A percentile compares a stretch with the other conserved stretches of the same genome.
Conservation (phyloP, 2,113 vertebrate species). For the Sardina pilchardus region DNA sequence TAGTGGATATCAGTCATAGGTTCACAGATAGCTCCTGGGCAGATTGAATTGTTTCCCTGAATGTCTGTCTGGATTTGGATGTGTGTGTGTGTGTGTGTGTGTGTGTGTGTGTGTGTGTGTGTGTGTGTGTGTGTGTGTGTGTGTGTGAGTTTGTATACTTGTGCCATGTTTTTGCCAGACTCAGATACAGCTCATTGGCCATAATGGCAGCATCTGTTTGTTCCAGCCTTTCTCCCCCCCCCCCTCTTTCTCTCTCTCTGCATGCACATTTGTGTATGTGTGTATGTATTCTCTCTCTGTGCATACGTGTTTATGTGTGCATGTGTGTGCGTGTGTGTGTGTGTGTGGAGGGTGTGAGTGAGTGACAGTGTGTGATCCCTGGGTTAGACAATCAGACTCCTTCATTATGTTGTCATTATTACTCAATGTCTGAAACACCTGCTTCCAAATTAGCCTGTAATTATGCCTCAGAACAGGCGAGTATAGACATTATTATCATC, state of each 20-base stretch:
- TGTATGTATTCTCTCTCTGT: background rate
- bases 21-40: constrained; percentile 10
- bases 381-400: constrained; percentile 3
- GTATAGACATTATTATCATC: background rate
- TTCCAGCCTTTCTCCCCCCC: background rate
- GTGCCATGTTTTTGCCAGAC: background rate
- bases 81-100: background rate
- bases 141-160: background rate
- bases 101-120: background rate
- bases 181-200: constrained; percentile 7
- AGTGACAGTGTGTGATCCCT: background rate
- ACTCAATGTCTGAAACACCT: constrained; percentile 18
- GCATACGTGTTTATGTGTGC: background rate
- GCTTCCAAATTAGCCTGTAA: constrained; percentile 26
- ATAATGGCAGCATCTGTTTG: constrained; percentile 13
- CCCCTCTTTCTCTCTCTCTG: background rate
- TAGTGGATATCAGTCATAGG: background rate
- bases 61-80: constrained; percentile 4
- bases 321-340: background rate
- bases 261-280: background rate
- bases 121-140: background rate
- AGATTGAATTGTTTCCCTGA: background rate
- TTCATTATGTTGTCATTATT: constrained; percentile 2
- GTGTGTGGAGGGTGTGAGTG: background rate
- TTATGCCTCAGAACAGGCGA: constrained; percentile 5